phyloP scores from a whole-genome alignment of 2,797 vertebrate species.

The Hafferia zeledoni region DNA sequence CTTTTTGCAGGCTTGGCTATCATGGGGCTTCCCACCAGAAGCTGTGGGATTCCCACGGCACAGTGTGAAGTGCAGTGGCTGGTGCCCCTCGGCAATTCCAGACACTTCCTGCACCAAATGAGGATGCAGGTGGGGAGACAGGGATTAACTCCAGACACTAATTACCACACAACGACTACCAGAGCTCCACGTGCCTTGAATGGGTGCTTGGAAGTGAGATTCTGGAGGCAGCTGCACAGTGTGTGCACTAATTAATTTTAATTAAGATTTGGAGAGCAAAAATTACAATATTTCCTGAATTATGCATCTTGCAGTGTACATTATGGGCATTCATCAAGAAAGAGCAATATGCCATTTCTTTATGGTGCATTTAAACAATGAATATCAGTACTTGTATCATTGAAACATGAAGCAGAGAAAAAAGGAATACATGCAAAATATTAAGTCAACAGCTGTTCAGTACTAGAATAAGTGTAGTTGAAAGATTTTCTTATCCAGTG shows the following conservation, averaged over 20 bases:
- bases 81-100: neutral
- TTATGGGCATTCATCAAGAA: neutral
- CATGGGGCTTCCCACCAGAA: neutral
- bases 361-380: neutral
- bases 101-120: neutral
- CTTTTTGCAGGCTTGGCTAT: neutral
- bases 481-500: neutral
- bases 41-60: accelerated
- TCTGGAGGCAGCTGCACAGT: neutral
- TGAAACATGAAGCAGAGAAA: neutral
- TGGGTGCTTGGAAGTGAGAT: neutral
- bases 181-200: neutral
- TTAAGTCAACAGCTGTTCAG: neutral
- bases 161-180: neutral
- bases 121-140: accelerated
- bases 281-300: neutral
- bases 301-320: neutral
- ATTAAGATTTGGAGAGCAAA: neutral
- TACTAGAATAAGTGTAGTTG: neutral
- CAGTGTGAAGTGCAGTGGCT: neutral
- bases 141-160: neutral
- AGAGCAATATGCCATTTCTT: neutral
- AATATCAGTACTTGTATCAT: neutral
- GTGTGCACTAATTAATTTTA: neutral
- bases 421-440: neutral